Evolutionary conservation across 2,888 invertebrate species (phyloP).

Genomic region (Capitulum mitella): DNA sequence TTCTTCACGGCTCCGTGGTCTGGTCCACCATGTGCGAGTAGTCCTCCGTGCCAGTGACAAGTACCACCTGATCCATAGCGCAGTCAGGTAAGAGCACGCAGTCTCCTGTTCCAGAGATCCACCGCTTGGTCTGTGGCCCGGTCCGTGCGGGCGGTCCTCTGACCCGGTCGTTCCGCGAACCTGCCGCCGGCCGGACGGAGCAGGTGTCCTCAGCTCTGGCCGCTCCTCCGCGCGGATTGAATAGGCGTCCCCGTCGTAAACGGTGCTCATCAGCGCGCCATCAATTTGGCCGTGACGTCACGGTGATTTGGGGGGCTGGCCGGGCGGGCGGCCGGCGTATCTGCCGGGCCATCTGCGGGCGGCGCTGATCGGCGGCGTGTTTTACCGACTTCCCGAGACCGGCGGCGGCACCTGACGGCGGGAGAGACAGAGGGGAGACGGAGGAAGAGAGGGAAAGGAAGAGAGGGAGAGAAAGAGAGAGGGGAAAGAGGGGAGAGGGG

Average conservation of each 20-base stretch:
- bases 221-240: background rate
- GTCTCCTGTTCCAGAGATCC: background rate
- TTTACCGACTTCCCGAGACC: background rate
- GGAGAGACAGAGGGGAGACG: background rate
- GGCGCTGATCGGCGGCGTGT: background rate
- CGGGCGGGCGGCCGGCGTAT: background rate
- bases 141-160: background rate
- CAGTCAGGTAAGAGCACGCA: too few species aligned
- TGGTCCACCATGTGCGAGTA: too few species aligned
- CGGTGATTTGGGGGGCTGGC: background rate
- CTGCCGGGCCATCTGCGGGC: background rate
- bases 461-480: slow-evolving; percentile 12
- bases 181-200: background rate
- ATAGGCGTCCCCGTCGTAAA: slow-evolving; percentile 12
- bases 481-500: background rate
- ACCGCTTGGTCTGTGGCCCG: too few species aligned
- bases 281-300: slow-evolving; percentile 17
- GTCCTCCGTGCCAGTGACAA: too few species aligned
- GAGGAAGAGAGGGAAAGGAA: background rate
- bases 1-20: too few species aligned
- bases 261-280: slow-evolving; percentile 12
- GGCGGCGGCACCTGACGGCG: background rate
- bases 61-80: too few species aligned
- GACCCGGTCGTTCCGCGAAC: background rate
- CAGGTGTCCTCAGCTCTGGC: background rate